These are phyloP conservation scores for Uromys caudimaculatus DNA, from an alignment of 2,797 vertebrate genomes.

Conservation along the genomic window DNA sequence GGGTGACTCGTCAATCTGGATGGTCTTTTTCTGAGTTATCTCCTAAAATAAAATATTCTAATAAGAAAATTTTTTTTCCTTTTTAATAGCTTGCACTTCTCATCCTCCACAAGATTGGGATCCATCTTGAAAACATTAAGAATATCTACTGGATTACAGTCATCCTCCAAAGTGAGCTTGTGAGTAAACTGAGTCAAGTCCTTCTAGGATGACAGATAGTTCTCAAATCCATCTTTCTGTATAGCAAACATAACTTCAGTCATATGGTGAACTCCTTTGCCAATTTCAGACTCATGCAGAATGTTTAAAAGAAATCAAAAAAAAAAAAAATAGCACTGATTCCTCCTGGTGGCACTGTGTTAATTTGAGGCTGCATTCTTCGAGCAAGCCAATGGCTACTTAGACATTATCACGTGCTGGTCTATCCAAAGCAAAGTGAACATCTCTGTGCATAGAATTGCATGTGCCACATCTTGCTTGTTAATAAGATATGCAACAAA, in stretches of 20 bases:
- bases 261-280: conserved; percentile 99
- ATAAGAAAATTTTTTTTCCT: conserved; percentile 90
- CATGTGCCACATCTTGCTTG: conserved; percentile 99
- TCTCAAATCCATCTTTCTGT: conserved; percentile 97
- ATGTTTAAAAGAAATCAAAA: conserved; percentile 97
- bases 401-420: conserved; percentile 98
- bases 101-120: conserved; percentile 95
- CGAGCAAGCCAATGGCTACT: conserved; percentile 96
- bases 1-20: conserved; percentile 87
- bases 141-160: conserved; percentile 94
- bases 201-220: conserved; percentile 95
- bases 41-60: conserved; percentile 99
- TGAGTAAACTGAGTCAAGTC: conserved; percentile 98
- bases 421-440: conserved; percentile 96
- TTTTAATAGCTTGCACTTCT: conserved; percentile 97
- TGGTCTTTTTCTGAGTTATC: conserved; percentile 83
- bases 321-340: conserved; percentile 94
- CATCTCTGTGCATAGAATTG: conserved; percentile 97
- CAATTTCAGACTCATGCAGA: conserved; percentile 96
- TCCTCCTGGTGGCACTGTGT: conserved; percentile 95
- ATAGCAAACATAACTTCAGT: conserved; percentile 99
- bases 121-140: conserved; percentile 99
- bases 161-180: conserved; percentile 97
- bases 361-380: conserved; percentile 97
- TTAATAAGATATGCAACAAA: conserved; percentile 98